Conservation (phyloP, 2,113 vertebrate species). For the Rhynchopsitta pachyrhyncha region DNA sequence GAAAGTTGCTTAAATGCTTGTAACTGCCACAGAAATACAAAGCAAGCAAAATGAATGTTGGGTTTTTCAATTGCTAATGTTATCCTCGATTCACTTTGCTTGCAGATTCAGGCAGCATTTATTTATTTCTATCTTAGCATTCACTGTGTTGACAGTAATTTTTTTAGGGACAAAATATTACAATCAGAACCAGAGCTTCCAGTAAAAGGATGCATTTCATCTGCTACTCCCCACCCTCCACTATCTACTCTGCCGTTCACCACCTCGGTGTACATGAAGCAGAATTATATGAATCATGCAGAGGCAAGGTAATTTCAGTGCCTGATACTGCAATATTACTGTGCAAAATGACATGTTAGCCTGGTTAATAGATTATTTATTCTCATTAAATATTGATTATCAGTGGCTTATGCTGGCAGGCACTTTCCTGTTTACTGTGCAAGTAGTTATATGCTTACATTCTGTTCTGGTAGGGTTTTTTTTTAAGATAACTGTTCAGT, state of each 20-base stretch:
- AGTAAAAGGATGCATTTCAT: not conserved
- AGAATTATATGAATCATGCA: not conserved
- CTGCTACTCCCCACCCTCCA: not conserved
- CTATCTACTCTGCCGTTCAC: not conserved
- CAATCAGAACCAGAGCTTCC: not conserved
- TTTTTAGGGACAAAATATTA: slow-evolving; percentile 8
- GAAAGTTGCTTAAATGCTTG: not conserved
- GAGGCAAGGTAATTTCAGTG: not conserved
- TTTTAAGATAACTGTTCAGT: not conserved
- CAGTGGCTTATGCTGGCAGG: not conserved
- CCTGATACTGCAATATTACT: not conserved
- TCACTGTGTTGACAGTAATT: slow-evolving; percentile 19
- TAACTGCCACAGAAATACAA: slow-evolving; percentile 24
- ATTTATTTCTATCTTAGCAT: not conserved
- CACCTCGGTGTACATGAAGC: not conserved
- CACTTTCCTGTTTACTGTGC: not conserved
- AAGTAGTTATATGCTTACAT: not conserved
- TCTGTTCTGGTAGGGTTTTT: not conserved
- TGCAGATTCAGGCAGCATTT: not conserved
- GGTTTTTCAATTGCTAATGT: not conserved
- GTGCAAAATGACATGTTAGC: not conserved
- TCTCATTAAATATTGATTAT: slow-evolving; percentile 47
- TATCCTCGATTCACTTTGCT: not conserved
- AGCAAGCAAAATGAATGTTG: not conserved
- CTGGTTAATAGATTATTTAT: slow-evolving; percentile 39